These are phyloP conservation scores for Anodontia alba DNA, from an alignment of 2,888 invertebrate species.

Conservation along the genomic window DNA sequence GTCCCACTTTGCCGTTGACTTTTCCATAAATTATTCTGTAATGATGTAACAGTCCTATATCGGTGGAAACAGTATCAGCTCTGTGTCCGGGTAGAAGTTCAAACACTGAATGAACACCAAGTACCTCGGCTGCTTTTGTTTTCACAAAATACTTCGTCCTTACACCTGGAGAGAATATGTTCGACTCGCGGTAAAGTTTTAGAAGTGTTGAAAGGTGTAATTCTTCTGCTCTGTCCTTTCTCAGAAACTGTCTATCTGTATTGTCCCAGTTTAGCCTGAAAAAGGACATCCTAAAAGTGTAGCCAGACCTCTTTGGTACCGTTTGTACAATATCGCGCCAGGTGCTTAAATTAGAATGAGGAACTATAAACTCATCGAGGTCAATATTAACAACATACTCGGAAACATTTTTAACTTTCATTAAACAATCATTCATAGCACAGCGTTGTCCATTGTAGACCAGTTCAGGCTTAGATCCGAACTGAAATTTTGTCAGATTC, in stretches of 20 bases:
- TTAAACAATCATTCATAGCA: conserved; percentile 82
- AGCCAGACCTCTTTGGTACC: neutral
- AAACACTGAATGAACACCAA: neutral
- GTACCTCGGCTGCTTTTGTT: neutral
- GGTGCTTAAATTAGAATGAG: conserved; percentile 33
- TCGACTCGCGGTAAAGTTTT: neutral
- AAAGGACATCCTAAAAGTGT: neutral
- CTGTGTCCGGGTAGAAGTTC: neutral
- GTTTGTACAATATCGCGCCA: conserved; percentile 23
- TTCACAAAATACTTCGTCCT: neutral
- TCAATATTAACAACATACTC: conserved; percentile 78
- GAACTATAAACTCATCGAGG: conserved; percentile 82
- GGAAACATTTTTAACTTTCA: conserved; percentile 67
- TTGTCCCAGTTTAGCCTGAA: neutral
- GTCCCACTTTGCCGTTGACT: neutral
- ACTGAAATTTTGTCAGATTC: conserved; percentile 69
- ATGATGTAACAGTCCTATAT: neutral
- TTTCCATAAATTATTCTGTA: neutral
- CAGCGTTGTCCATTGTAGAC: conserved; percentile 81
- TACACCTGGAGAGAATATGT: neutral
- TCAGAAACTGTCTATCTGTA: neutral
- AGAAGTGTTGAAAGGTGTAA: neutral
- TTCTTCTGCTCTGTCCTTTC: neutral
- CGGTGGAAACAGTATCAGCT: neutral
- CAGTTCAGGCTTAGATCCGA: conserved; percentile 53